Percentiles rank a stretch among this genome's conserved stretches.
Evolutionary conservation across 2,113 vertebrate genomes (phyloP).

Genomic region (Pangasianodon gigas): DNA sequence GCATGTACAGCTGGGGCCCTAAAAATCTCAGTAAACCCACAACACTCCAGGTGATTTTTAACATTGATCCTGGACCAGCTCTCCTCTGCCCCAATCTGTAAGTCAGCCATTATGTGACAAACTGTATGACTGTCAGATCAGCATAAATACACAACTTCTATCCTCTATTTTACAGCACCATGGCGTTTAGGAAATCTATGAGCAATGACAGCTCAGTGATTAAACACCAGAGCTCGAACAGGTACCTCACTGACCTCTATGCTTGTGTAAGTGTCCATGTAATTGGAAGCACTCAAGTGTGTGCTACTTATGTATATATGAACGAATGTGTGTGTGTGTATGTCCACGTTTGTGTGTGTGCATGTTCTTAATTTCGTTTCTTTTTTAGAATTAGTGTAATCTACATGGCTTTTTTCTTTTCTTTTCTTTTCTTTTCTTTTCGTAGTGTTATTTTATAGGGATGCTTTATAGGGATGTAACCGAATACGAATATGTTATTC

Average conservation of each 20-base stretch:
- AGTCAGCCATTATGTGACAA: background rate
- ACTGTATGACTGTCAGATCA: background rate
- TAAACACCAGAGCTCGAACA: constrained; percentile 26
- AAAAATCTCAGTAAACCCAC: constrained; percentile 8
- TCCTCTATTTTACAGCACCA: background rate
- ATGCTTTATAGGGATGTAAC: background rate
- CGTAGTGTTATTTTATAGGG: background rate
- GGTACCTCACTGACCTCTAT: constrained; percentile 26
- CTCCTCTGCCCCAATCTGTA: background rate
- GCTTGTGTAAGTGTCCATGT: constrained; percentile 30
- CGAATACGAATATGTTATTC: background rate
- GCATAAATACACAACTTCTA: background rate
- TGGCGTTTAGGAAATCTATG: background rate
- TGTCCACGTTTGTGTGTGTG: background rate
- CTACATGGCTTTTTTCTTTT: background rate
- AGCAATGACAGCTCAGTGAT: constrained; percentile 21
- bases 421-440: background rate
- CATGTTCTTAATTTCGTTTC: background rate
- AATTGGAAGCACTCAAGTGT: constrained; percentile 21
- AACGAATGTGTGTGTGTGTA: background rate
- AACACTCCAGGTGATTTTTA: background rate
- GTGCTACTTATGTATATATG: background rate
- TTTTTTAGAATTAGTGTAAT: background rate
- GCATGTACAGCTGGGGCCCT: background rate
- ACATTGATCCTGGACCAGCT: background rate